A percentile compares a stretch with the other conserved stretches of the same genome.
These are phyloP conservation scores for Seriola dumerili DNA, from an alignment of 2,113 vertebrate species.

Conservation along the genomic window DNA sequence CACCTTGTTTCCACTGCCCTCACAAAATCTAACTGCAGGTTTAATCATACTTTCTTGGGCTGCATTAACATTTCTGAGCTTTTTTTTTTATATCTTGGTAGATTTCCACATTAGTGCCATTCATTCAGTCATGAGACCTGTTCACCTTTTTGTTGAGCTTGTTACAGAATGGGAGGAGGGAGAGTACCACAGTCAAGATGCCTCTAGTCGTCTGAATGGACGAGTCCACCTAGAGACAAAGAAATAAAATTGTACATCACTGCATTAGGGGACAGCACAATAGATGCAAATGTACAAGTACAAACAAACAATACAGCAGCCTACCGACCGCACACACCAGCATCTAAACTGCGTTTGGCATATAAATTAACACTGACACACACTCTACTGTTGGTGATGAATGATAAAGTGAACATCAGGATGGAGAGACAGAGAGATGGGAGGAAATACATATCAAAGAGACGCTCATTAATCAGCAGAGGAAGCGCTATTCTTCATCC, in stretches of 20 bases:
- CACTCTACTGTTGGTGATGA: not conserved
- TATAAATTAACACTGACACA: not conserved
- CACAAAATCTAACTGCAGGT: no score
- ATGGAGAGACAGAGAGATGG: conserved; percentile 26
- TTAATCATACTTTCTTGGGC: no score
- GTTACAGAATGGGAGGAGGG: conserved; percentile 90
- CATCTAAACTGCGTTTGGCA: not conserved
- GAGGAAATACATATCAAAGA: conserved; percentile 61
- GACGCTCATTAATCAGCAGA: conserved; percentile 58
- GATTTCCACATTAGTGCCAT: not conserved
- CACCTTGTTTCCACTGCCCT: no score
- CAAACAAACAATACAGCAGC: not conserved
- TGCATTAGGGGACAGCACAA: not conserved
- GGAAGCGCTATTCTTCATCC: conserved; percentile 32
- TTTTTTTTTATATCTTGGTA: not conserved
- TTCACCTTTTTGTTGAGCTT: conserved; percentile 90
- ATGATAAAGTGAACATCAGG: conserved; percentile 25
- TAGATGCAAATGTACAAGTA: not conserved
- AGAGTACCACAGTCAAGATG: conserved; percentile 87
- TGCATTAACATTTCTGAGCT: not conserved
- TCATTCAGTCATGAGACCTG: not conserved
- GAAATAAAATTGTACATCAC: not conserved
- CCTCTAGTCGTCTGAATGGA: conserved; percentile 91
- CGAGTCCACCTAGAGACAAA: conserved; percentile 89
- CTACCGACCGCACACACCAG: not conserved